Percentiles rank a stretch among this genome's conserved stretches.
These are phyloP conservation scores for Ashinkailepas kermadecensis DNA, from an alignment of 2,888 invertebrate species.

Conservation along the genomic window DNA sequence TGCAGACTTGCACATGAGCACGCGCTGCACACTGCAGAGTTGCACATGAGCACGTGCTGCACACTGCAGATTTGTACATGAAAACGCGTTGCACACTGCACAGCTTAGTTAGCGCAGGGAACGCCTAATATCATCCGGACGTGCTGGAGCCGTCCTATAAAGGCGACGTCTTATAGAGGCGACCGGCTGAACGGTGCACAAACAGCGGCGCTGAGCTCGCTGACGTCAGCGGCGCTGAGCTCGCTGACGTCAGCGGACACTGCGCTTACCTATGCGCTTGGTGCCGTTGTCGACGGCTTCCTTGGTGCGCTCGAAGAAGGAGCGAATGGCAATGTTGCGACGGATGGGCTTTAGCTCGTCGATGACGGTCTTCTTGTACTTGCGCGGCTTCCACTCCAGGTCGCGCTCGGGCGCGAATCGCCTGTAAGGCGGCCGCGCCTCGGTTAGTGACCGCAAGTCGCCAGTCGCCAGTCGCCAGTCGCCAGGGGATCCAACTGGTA, in stretches of 20 bases:
- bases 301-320: background rate
- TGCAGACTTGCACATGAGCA: no score
- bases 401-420: background rate
- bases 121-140: no score
- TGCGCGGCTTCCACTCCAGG: background rate
- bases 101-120: no score
- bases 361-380: background rate
- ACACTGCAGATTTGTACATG: no score
- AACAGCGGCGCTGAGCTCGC: no score
- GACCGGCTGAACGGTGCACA: no score
- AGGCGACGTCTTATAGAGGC: no score
- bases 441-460: background rate
- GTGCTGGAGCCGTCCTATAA: no score
- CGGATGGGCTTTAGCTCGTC: background rate
- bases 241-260: background rate
- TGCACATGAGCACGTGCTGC: no score
- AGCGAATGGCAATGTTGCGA: background rate
- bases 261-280: background rate
- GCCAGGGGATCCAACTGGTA: no score
- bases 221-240: background rate
- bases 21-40: no score
- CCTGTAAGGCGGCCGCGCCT: background rate
- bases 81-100: no score
- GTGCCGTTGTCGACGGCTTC: background rate
- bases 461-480: background rate